Base-by-base conservation (phyloP, 64 coral and sea anemone genomes). In the Dendronephthya gigantea region DNA sequence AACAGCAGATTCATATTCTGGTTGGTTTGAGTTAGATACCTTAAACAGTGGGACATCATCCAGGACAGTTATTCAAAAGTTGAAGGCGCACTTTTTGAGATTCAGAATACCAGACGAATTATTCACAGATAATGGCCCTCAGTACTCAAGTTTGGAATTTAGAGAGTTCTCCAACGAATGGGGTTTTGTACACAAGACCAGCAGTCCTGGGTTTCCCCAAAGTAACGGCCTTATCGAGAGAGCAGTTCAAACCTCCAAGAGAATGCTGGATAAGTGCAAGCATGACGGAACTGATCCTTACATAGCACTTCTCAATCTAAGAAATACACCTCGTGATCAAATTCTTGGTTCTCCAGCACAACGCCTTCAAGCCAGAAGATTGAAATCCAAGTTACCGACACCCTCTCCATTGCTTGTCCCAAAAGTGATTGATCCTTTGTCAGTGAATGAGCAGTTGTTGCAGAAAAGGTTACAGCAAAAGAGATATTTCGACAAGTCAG, bases 101-200 rank as follows among this genome's bases (percentile, higher is more conserved):
- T 81, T 58, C 40, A 48, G 86, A 5, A 88, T 58, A 25, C 70
- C 75, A 56, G 75, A 88, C n/a, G 22, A 88, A 62, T 81, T 88
- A 27, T 16, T 88, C 50, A 59, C 22, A n/a, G 74, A 82, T 33
- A 88, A 88, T 40, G 75, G 75, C 16, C 49, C 74, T 5, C 75
- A 88, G 39, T 81, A 72, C 50, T 69, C 56, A 74, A 87, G 66
- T 48, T 16, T 45, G 22, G 38, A 87, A 15, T 87, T 87, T 87
- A 48, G 29, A 25, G 76, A 82, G 16, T 82, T 87, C 81, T 31
- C 15, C 11, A 55, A 25, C 35, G 50, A 68, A 79, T 88, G 29
- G 37, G 70, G 69, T 38, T 55, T 88, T 82, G 82, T 82, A 62
- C 86, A 88, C 43, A 88, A 72, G 25, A 82, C 86, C n/a, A 88